Percentiles rank a stretch among this genome's conserved stretches.
phyloP scores from a whole-genome alignment of 2,797 vertebrate species.

The Adelosebastes latens region DNA sequence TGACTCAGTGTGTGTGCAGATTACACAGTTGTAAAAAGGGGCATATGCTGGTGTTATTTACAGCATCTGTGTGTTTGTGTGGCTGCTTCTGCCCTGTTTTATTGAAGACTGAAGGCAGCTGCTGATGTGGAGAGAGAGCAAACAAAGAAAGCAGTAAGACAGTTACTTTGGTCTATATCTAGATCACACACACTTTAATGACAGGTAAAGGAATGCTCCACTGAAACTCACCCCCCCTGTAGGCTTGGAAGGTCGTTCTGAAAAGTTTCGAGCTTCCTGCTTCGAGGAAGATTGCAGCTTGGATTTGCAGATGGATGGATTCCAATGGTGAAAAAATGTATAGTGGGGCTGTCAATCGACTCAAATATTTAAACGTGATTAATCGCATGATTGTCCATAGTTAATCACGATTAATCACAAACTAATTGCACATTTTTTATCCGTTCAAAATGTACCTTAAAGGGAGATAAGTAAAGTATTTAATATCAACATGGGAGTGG shows the following conservation, averaged over 20 bases:
- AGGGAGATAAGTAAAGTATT: no score
- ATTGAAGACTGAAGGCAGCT: slow-evolving; percentile 11
- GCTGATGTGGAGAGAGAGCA: slow-evolving; percentile 11
- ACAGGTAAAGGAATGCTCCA: not conserved
- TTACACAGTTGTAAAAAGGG: slow-evolving; percentile 18
- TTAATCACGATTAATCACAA: no score
- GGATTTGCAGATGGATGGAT: not conserved
- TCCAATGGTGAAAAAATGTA: not conserved
- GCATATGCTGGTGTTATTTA: slow-evolving; percentile 48
- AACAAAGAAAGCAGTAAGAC: slow-evolving; percentile 20
- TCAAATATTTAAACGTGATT: no score
- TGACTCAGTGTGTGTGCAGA: slow-evolving; percentile 18
- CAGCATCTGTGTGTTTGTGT: slow-evolving; percentile 32
- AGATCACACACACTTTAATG: not conserved
- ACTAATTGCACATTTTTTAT: no score
- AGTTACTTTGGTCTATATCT: not conserved
- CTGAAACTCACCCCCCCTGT: not conserved
- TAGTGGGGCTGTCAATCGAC: no score
- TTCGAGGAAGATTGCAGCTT: not conserved
- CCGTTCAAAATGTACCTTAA: no score
- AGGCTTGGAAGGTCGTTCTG: not conserved
- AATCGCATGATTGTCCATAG: no score
- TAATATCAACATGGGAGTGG: no score
- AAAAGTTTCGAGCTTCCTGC: not conserved
- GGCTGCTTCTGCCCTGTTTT: slow-evolving; percentile 14